Percentiles rank a stretch among this genome's conserved stretches.
Conservation (phyloP, 35 echinoderm and acorn worm species). For the Ptychodera flava region DNA sequence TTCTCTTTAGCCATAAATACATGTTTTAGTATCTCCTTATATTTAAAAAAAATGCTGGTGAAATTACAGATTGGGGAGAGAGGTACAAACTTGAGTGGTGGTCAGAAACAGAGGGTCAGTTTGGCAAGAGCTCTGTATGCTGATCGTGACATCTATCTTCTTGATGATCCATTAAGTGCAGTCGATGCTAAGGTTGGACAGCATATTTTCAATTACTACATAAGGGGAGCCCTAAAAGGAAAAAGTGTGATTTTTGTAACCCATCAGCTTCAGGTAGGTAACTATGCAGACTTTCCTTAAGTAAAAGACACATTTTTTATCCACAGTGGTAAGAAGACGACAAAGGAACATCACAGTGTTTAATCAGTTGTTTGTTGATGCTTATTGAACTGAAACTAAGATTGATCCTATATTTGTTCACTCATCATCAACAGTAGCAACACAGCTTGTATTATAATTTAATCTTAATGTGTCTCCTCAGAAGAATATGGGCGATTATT, state of each 20-base stretch:
- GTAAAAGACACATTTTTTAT: background rate
- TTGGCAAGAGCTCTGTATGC: conserved; percentile 83
- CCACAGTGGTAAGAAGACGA: background rate
- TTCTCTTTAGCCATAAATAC: background rate
- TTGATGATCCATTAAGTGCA: conserved; percentile 93
- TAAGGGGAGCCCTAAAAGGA: conserved; percentile 51
- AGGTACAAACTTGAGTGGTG: conserved; percentile 87
- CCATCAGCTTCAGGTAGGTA: conserved; percentile 84
- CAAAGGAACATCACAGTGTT: background rate
- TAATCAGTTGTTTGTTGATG: no score
- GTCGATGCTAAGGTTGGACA: conserved; percentile 92
- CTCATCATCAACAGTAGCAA: background rate
- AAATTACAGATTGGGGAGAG: conserved; percentile 84
- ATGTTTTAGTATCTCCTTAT: background rate
- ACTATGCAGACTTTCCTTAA: background rate
- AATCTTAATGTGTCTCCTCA: no score
- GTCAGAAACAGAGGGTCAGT: conserved; percentile 92
- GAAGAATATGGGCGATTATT: background rate
- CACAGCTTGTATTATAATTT: background rate
- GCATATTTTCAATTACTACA: conserved; percentile 87
- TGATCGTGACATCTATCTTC: conserved; percentile 85
- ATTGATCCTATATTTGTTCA: no score
- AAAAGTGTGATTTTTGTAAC: conserved; percentile 97
- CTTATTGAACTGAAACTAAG: no score
- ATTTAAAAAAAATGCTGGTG: background rate